Base-by-base conservation (phyloP, 1,140 invertebrate species). In the Drosophila bocqueti region DNA sequence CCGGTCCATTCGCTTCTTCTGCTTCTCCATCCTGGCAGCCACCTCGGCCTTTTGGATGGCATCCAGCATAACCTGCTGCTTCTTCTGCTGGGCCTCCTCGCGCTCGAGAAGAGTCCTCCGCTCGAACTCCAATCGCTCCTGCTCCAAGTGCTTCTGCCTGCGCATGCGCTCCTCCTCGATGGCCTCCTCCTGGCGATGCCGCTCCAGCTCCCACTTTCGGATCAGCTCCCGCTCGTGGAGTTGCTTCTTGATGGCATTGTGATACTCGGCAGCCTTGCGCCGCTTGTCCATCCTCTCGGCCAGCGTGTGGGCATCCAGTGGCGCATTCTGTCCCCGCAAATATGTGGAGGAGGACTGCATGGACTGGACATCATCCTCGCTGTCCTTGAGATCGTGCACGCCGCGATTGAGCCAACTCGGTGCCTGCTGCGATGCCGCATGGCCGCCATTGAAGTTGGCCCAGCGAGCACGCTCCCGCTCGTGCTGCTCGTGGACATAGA, bases 231-330 rank as follows among this genome's bases (percentile, higher is more conserved):
- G 93, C 80, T 96, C 95, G 68, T 95, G 95, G 5, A 96, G 91
- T 76, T 96, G 96, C 78, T 95, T 93, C 59, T 95, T 94, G 42
- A 96, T 96, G 3, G 95, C 95, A 65, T 94, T 94, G 74, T 96
- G 96, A 54, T 96, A 94, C 75, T 96, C 95, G 16, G 95, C 69
- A 8, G 96, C 96, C 82, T 95, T 95, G 54, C 95, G 95, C 29
- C 95, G 91, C 72, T 94, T 95, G 59, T 93, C 91, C 81, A 96
- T 95, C 46, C 95, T 93, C 85, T 96, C 95, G 7, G 95, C 94
- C 24, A 95, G 79, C 42, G 95, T 94, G 4, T 94, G 93, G 0
- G 95, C 93, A 69, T 96, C 95, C 3, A 96, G 78, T 3, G 95
- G 95, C 10, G 95, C 94, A 85, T 96, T 96, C 80, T 96, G 95